These are phyloP conservation scores for Leptinotarsa haldemani DNA, from an alignment of 2,888 invertebrate genomes.

Conservation along the genomic window DNA sequence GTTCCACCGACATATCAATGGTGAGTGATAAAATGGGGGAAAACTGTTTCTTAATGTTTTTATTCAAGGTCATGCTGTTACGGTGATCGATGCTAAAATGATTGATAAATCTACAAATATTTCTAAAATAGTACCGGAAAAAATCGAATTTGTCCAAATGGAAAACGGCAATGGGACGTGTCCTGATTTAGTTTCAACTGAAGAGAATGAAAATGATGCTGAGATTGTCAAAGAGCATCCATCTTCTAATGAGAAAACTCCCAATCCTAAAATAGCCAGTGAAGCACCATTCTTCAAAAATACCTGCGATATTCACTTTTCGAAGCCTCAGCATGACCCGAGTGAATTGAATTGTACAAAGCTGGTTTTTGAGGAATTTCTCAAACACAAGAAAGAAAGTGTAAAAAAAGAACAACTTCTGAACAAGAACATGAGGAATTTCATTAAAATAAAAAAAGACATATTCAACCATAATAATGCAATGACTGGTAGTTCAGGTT, in stretches of 20 bases:
- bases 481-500: neutral
- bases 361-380: slow-evolving; percentile 50
- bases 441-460: slow-evolving; percentile 49
- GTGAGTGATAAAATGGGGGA: slow-evolving; percentile 39
- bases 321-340: slow-evolving; percentile 41
- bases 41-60: neutral
- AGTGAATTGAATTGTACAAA: slow-evolving; percentile 46
- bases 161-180: neutral
- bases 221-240: neutral
- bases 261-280: slow-evolving; percentile 26
- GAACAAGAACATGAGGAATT: slow-evolving; percentile 48
- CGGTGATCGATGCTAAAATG: neutral
- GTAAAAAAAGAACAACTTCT: slow-evolving; percentile 38
- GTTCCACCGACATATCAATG: slow-evolving; percentile 54
- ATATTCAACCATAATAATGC: slow-evolving; percentile 44
- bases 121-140: neutral
- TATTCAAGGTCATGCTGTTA: slow-evolving; percentile 18
- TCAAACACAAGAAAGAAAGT: slow-evolving; percentile 46
- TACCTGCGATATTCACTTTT: slow-evolving; percentile 42
- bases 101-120: neutral
- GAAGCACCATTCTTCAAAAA: slow-evolving; percentile 36
- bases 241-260: slow-evolving; percentile 23
- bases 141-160: neutral
- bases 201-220: slow-evolving; percentile 20
- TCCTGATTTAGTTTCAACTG: slow-evolving; percentile 27